These are phyloP conservation scores for Leptodirus hochenwartii DNA, from an alignment of 2,888 invertebrate species.

Conservation along the genomic window DNA sequence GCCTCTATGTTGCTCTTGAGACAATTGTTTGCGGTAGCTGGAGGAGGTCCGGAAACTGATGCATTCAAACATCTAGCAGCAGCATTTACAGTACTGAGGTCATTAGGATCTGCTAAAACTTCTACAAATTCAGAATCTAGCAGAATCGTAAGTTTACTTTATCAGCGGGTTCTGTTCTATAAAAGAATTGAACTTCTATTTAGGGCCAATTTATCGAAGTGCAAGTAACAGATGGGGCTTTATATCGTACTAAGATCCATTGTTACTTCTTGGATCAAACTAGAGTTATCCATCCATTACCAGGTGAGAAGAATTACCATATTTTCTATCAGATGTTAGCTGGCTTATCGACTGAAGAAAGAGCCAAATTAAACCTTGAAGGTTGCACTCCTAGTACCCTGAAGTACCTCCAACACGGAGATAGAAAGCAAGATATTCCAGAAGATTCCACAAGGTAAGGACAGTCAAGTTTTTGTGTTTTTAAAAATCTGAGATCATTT, in stretches of 20 bases:
- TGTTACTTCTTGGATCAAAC: slow-evolving; percentile 92
- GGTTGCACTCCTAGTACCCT: slow-evolving; percentile 69
- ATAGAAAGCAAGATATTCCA: slow-evolving; percentile 49
- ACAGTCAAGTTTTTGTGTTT: slow-evolving; percentile 4
- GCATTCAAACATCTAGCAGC: slow-evolving; percentile 92
- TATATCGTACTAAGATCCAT: slow-evolving; percentile 90
- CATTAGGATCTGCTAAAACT: slow-evolving; percentile 81
- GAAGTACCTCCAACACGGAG: slow-evolving; percentile 60
- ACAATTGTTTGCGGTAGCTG: slow-evolving; percentile 83
- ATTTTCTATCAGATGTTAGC: slow-evolving; percentile 93
- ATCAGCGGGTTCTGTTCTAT: slow-evolving; percentile 4
- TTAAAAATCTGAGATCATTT: not conserved
- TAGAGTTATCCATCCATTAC: slow-evolving; percentile 68
- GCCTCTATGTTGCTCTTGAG: slow-evolving; percentile 79
- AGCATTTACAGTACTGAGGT: slow-evolving; percentile 83
- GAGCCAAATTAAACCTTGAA: slow-evolving; percentile 71
- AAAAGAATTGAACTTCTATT: no score
- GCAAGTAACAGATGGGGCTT: slow-evolving; percentile 85
- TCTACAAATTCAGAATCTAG: slow-evolving; percentile 82
- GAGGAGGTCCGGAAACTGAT: slow-evolving; percentile 88
- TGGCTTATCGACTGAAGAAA: slow-evolving; percentile 71
- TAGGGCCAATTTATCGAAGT: slow-evolving; percentile 93
- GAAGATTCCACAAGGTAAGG: slow-evolving; percentile 41
- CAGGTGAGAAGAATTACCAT: slow-evolving; percentile 87
- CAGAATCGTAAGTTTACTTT: slow-evolving; percentile 69